Base-by-base conservation (phyloP, 2,113 vertebrate genomes). In the Dromas ardeola region DNA sequence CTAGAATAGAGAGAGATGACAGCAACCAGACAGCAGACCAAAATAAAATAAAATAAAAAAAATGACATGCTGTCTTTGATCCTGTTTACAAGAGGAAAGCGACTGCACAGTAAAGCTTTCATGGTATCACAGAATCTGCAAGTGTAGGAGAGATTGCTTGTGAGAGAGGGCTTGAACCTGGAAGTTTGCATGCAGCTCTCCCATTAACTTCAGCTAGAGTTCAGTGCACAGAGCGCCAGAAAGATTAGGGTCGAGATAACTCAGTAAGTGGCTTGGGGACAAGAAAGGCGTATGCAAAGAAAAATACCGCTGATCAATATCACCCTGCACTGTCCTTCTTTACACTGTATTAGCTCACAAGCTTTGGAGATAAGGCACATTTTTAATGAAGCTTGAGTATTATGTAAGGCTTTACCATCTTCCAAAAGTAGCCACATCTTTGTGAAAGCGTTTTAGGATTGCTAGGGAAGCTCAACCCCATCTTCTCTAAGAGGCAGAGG, bases 21-120 rank as follows among this genome's bases (percentile, higher is more conserved):
- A 97, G 92, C 85, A 95, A 95, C 71, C 61, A 96, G 95, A 97
- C 93, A 95, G 93, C 78, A 93, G 84, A 97, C 91, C 83, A 94
- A 97, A 97, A 95, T 88, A 93, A 94, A 95, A 87, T 76, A 81
- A 96, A 95, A 94, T 79, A 42, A 79, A 86, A 43, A 27, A 55
- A 65, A 76, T 69, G 81, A 88, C 90, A 76, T 3, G 11, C 36
- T 92, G 81, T 69, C 92, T 97, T 97, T 97, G 96, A 96, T 97
- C 93, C 40, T 94, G 91, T 96, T 96, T 97, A 93, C 71, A 94
- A 82, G 85, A 94, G 69, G 79, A 84, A 97, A 96, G 74, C 47
- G 89, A 62, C 84, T 0, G 4, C 70, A 88, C 86, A 40, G 91
- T 63, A 88, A 88, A 93, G 58, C 91, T 94, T 95, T 95, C 89